These are phyloP conservation scores for Bubo bubo DNA, from an alignment of 2,113 vertebrate genomes.

Conservation along the genomic window DNA sequence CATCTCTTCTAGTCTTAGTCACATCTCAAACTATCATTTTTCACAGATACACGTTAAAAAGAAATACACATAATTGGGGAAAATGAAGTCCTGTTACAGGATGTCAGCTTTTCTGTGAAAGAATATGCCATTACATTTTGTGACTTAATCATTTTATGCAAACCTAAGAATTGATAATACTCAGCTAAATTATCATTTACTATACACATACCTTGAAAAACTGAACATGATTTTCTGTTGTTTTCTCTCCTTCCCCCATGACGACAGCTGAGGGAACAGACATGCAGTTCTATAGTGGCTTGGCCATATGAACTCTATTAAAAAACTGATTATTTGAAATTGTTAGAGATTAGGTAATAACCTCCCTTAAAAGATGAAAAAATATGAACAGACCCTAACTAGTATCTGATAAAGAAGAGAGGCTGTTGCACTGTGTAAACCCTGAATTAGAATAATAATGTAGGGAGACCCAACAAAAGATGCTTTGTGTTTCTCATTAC, in stretches of 20 bases:
- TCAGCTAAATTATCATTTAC: neutral
- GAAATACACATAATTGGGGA: neutral
- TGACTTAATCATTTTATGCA: neutral
- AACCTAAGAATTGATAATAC: neutral
- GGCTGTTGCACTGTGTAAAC: neutral
- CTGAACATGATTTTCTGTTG: neutral
- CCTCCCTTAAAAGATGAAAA: neutral
- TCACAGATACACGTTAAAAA: neutral
- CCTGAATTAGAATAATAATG: neutral
- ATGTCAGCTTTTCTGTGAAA: neutral
- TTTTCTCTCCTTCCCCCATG: neutral
- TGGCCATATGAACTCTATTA: neutral
- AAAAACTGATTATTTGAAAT: constrained; percentile 17
- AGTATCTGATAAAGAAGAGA: neutral
- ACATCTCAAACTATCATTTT: neutral
- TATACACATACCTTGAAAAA: neutral
- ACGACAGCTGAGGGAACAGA: neutral
- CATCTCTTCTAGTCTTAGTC: neutral
- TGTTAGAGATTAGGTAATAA: neutral
- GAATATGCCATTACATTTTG: neutral
- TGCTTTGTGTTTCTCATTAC: neutral
- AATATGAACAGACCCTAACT: neutral
- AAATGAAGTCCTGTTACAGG: neutral
- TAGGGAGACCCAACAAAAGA: neutral
- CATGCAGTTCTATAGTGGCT: neutral